Conservation (phyloP, 1,140 invertebrate species). For the Ostrea edulis region DNA sequence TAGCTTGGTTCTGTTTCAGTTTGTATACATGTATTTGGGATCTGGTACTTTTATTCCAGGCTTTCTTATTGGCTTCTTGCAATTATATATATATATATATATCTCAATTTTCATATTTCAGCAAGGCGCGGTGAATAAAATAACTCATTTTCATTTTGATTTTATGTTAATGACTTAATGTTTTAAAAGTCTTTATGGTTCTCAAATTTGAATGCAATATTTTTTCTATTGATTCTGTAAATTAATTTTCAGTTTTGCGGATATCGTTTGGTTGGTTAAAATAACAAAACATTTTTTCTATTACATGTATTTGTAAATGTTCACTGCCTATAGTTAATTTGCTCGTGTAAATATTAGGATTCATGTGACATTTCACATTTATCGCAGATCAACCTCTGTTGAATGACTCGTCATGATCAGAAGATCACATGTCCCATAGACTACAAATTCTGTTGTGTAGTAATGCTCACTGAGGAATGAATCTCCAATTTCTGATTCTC, state of each 20-base stretch:
- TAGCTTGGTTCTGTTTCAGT: neutral
- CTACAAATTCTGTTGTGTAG: too few species aligned
- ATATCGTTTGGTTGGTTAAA: slow-evolving; percentile 27
- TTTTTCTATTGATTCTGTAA: slow-evolving; percentile 14
- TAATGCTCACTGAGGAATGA: too few species aligned
- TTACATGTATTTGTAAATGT: neutral
- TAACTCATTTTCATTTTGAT: neutral
- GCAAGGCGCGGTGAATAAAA: slow-evolving; percentile 27
- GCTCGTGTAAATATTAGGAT: neutral
- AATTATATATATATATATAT: neutral
- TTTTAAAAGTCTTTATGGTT: neutral
- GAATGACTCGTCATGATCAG: too few species aligned
- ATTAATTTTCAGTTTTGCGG: slow-evolving; percentile 31
- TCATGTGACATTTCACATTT: neutral
- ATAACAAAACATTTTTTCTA: neutral
- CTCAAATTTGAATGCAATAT: neutral
- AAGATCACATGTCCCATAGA: too few species aligned
- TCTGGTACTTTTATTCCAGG: neutral
- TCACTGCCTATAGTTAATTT: neutral
- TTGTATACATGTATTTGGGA: neutral
- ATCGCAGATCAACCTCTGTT: too few species aligned
- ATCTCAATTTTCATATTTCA: neutral
- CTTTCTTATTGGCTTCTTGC: neutral
- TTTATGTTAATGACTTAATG: neutral
- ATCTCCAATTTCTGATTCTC: too few species aligned